Percentiles rank a stretch among this genome's conserved stretches.
phyloP scores from a whole-genome alignment of 2,888 invertebrate species.

The Leptinotarsa haldemani region DNA sequence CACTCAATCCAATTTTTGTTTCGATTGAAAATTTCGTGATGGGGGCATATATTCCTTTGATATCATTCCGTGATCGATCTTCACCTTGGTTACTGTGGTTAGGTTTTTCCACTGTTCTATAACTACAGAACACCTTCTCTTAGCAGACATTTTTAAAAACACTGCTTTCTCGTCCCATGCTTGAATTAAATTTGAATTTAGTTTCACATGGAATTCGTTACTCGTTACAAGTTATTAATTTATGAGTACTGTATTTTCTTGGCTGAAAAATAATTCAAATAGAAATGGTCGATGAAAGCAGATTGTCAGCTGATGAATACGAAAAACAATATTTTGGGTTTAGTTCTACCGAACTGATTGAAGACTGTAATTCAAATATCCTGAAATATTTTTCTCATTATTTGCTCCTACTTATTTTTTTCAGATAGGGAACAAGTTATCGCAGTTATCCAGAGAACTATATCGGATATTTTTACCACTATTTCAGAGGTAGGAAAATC shows the following conservation, averaged over 20 bases:
- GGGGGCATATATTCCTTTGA: no score
- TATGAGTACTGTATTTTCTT: neutral
- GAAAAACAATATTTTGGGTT: slow-evolving; percentile 44
- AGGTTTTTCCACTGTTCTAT: no score
- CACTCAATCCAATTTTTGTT: no score
- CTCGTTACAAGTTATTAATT: no score
- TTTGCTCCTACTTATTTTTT: slow-evolving; percentile 4
- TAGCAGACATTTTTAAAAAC: no score
- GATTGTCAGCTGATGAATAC: slow-evolving; percentile 40
- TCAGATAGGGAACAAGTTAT: slow-evolving; percentile 34
- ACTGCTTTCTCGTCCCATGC: no score
- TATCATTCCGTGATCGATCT: no score
- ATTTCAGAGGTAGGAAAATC: slow-evolving; percentile 20
- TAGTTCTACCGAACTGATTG: slow-evolving; percentile 36
- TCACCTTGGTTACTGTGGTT: no score
- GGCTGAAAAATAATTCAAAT: neutral
- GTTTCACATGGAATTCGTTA: no score
- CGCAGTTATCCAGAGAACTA: slow-evolving; percentile 27
- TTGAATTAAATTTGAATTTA: no score
- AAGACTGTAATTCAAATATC: slow-evolving; percentile 29
- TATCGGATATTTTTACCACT: slow-evolving; percentile 33
- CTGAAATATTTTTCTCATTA: neutral
- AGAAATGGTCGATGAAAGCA: slow-evolving; percentile 26
- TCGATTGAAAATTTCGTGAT: no score
- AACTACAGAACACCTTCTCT: no score